Base-by-base conservation (phyloP, 2,113 vertebrate genomes). In the Hepsetus odoe region DNA sequence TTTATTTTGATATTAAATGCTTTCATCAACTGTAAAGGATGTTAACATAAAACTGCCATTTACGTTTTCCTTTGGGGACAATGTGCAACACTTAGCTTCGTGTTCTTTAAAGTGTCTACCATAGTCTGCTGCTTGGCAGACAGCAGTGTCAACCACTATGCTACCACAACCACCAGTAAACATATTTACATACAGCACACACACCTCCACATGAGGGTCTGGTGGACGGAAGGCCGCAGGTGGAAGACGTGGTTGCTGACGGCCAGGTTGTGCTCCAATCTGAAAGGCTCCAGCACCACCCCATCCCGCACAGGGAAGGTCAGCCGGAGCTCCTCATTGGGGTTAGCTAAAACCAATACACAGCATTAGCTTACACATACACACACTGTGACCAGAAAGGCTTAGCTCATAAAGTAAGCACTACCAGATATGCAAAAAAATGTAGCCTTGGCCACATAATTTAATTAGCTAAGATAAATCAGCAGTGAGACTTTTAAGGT, bases 171-270 rank as follows among this genome's bases (percentile, higher is more conserved):
- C 4, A 6, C 5, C 14, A 12, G 4, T n/a, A n/a, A 16, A 42
- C 11, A 26, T 20, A 55, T 9, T n/a, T 12, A 26, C 1, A 51
- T 49, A 32, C 24, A 22, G n/a, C 5, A 38, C 28, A 65, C 73
- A 13, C 74, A 99, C 98, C 98, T 97, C 98, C 98, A 99, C 98
- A 99, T 99, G 80, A 99, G 96, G 0, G 98, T 99, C 93, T 99
- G 98, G 84, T 99, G 97, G 82, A 99, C 98, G 0, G 97, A 98
- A 24, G 97, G 97, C 77, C 98, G 93, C 33, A 99, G 88, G 88
- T 99, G 98, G 91, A 98, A 99, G 88, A 99, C 98, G 1, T 99
- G 98, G 93, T 99, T 99, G 51, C 98, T 99, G 92, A 99, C 98
- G 0, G 98, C 97, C 87, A 99, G 92, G 92, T 99, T 99, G 94